These are phyloP conservation scores for Cygnus atratus DNA, from an alignment of 2,113 vertebrate genomes.

Conservation along the genomic window DNA sequence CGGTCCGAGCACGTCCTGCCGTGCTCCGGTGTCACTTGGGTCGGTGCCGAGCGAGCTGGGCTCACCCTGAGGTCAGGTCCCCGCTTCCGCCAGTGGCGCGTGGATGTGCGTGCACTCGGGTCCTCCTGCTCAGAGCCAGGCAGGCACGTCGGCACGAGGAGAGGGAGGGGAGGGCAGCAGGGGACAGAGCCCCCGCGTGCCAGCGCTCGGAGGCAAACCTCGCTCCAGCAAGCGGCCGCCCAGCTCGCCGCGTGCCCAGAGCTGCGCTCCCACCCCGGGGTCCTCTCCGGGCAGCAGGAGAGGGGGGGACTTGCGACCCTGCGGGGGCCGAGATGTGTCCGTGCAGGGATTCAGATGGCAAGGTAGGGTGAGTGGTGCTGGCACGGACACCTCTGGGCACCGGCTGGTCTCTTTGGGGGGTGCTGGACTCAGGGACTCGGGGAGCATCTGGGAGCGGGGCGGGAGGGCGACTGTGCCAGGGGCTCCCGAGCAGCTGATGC, in stretches of 20 bases:
- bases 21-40: neutral
- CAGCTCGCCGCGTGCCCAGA: neutral
- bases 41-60: neutral
- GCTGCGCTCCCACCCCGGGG: neutral
- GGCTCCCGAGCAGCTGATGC: slow-evolving; percentile 53
- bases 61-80: neutral
- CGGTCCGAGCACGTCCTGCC: rapidly evolving
- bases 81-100: neutral
- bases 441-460: neutral
- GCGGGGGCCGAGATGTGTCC: neutral
- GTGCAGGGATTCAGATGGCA: neutral
- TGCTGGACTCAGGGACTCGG: neutral
- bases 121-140: neutral
- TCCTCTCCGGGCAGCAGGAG: neutral
- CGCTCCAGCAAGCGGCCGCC: neutral
- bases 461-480: slow-evolving; percentile 14
- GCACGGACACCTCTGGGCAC: neutral
- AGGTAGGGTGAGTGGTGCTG: slow-evolving; percentile 45
- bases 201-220: neutral
- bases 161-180: neutral
- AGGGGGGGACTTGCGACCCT: neutral
- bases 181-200: neutral
- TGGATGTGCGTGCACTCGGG: neutral
- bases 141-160: neutral
- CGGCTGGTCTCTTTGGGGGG: neutral